Conservation (phyloP, 2,888 invertebrate species). For the Nasonovia ribisnigri region DNA sequence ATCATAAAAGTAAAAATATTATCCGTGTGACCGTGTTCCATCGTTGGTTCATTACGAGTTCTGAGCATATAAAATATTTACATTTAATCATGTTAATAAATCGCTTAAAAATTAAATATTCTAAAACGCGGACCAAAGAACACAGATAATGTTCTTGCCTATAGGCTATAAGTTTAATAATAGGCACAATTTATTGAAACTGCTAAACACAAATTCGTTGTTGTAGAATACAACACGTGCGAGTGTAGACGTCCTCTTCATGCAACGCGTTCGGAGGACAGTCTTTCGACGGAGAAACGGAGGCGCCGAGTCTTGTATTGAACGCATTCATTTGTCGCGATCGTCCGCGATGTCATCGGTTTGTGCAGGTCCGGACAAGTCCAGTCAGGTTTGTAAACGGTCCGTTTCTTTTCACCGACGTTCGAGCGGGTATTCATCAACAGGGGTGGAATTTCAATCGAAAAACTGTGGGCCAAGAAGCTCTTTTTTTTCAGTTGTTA, state of each 20-base stretch:
- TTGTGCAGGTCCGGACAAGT: background rate
- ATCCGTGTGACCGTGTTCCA: no score
- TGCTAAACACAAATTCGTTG: no score
- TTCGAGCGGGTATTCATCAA: background rate
- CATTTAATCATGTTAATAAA: no score
- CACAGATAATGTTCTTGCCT: no score
- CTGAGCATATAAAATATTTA: no score
- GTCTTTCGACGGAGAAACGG: background rate
- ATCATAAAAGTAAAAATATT: no score
- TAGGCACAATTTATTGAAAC: no score
- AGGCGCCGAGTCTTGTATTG: background rate
- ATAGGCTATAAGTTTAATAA: no score
- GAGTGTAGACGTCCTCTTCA: background rate
- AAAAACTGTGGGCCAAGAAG: background rate
- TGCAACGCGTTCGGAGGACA: background rate
- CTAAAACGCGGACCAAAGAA: no score
- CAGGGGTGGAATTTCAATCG: background rate
- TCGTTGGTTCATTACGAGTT: no score
- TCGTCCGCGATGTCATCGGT: background rate
- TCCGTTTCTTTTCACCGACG: background rate
- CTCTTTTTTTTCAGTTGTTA: background rate
- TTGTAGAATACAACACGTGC: background rate
- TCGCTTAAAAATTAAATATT: no score
- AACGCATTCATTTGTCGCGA: background rate
- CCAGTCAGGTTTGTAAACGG: background rate